Evolutionary conservation across 2,797 vertebrate genomes (phyloP).

Genomic region (Dermochelys coriacea): DNA sequence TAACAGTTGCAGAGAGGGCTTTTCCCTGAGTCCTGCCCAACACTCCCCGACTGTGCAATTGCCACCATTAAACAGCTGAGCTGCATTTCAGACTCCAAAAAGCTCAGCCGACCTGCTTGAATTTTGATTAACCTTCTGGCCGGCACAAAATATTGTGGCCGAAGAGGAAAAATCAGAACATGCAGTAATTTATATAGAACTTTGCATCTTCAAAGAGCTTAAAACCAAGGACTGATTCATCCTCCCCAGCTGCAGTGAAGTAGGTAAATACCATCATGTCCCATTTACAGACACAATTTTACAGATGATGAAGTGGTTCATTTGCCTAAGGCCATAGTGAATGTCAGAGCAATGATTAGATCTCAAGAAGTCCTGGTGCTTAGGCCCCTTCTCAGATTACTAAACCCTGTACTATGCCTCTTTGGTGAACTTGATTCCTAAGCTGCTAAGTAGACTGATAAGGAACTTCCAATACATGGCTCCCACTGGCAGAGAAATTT

Average conservation of each 20-base stretch:
- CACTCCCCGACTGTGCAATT: neutral
- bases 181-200: neutral
- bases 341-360: neutral
- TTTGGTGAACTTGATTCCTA: neutral
- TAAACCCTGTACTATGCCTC: neutral
- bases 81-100: neutral
- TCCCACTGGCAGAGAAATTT: neutral
- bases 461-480: neutral
- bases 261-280: neutral
- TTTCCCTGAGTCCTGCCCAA: neutral
- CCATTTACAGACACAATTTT: neutral
- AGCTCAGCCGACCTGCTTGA: neutral
- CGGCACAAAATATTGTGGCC: neutral
- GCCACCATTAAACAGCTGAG: neutral
- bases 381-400: neutral
- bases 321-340: neutral
- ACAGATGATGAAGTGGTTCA: neutral
- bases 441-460: neutral
- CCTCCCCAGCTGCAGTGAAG: accelerated
- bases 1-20: neutral
- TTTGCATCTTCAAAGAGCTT: neutral
- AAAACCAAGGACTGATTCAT: neutral
- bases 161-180: too few species aligned
- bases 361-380: neutral
- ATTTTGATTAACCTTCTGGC: neutral